These are phyloP conservation scores for Dendrolimus punctatus DNA, from an alignment of 1,140 invertebrate species.

Conservation along the genomic window DNA sequence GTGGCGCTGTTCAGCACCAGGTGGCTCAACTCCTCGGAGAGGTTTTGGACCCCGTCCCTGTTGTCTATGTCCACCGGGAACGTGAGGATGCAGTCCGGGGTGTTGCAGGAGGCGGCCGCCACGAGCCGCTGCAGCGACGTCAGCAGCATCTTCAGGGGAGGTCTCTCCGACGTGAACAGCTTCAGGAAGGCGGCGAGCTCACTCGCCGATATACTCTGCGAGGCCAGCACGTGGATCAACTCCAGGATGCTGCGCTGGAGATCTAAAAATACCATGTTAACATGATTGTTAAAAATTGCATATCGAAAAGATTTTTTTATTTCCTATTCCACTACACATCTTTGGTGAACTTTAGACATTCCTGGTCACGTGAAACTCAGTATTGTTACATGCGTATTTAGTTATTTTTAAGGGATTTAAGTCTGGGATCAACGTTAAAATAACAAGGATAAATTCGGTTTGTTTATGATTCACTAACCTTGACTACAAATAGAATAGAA, in stretches of 20 bases:
- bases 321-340: no score
- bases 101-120: constrained; percentile 54
- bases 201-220: constrained; percentile 69
- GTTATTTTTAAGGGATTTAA: no score
- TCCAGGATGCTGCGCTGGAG: constrained; percentile 74
- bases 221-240: constrained; percentile 73
- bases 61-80: constrained; percentile 60
- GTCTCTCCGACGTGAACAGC: constrained; percentile 70
- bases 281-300: no score
- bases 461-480: no score
- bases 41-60: constrained; percentile 8
- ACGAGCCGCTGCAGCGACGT: constrained; percentile 70
- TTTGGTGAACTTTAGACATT: no score
- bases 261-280: constrained; percentile 59
- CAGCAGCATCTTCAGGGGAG: constrained; percentile 70
- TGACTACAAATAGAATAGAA: no score
- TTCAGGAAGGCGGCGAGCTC: constrained; percentile 73
- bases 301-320: no score
- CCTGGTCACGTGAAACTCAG: no score
- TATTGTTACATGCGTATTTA: no score
- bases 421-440: no score
- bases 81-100: constrained; percentile 73
- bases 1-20: constrained; percentile 11
- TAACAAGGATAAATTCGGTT: no score
- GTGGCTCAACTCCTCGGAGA: constrained; percentile 17